phyloP scores from a whole-genome alignment of 1,140 invertebrate species.

The Drosophila kurseongensis region DNA sequence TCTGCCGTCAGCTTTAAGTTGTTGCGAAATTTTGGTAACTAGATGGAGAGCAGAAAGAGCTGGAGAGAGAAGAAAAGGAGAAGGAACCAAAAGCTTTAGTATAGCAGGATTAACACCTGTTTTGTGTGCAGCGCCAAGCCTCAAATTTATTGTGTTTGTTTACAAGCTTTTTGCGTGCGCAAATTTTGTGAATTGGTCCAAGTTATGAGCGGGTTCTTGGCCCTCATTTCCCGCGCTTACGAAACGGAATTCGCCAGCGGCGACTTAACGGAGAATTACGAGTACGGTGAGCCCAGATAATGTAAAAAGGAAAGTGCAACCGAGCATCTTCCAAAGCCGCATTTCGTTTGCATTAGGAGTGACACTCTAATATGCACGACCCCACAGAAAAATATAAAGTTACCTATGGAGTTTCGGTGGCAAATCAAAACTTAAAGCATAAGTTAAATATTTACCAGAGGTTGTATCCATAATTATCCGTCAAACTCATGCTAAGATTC shows the following conservation, averaged over 20 bases:
- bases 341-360: constrained; percentile 73
- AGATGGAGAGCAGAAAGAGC: background rate
- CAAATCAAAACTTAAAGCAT: constrained; percentile 3
- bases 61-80: background rate
- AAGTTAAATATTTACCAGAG: background rate
- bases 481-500: too few species aligned
- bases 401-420: constrained; percentile 24
- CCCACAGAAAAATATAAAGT: constrained; percentile 21
- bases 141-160: constrained; percentile 79
- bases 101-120: constrained; percentile 75
- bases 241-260: constrained; percentile 26
- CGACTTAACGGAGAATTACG: constrained; percentile 74
- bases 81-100: constrained; percentile 24
- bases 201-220: constrained; percentile 44
- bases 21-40: constrained; percentile 24
- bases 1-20: constrained; percentile 40
- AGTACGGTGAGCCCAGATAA: constrained; percentile 67
- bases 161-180: constrained; percentile 80
- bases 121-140: constrained; percentile 71
- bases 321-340: constrained; percentile 15
- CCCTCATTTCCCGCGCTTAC: constrained; percentile 37
- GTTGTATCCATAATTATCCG: too few species aligned
- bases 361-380: constrained; percentile 33
- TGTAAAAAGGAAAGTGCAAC: constrained; percentile 73
- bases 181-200: constrained; percentile 44